Evolutionary conservation across 2,797 vertebrate genomes (phyloP).

Genomic region (Prunella strophiata): DNA sequence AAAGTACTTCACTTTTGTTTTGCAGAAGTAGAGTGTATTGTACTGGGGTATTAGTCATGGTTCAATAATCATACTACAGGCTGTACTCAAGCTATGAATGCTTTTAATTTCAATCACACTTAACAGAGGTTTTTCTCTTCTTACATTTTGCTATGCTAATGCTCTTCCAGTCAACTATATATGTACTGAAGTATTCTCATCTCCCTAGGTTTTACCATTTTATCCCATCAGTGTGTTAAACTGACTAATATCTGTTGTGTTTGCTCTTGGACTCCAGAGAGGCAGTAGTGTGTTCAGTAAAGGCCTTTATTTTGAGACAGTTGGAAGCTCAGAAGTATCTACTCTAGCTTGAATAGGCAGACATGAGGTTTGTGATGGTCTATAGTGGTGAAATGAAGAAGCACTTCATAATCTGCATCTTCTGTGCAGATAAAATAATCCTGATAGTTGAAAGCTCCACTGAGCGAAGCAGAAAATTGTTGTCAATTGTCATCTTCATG

Average conservation of each 20-base stretch:
- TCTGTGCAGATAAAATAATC: background rate
- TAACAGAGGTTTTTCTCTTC: background rate
- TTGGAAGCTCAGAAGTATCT: background rate
- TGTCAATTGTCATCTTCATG: background rate
- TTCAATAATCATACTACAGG: background rate
- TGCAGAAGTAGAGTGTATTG: background rate
- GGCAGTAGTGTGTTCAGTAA: background rate
- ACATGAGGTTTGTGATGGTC: background rate
- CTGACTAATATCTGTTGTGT: background rate
- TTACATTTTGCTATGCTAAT: background rate
- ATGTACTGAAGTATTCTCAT: background rate
- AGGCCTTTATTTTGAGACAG: background rate
- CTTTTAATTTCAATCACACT: background rate
- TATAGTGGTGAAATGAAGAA: background rate
- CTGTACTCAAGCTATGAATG: background rate
- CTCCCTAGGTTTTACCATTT: background rate
- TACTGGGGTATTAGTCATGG: background rate
- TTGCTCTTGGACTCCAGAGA: background rate
- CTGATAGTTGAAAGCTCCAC: background rate
- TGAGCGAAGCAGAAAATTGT: background rate
- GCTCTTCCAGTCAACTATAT: background rate
- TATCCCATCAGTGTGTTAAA: background rate
- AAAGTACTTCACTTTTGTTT: background rate
- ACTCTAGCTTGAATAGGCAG: background rate
- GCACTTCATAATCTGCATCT: background rate